Evolutionary conservation across 2,113 vertebrate genomes (phyloP).

Genomic region (Thermophis baileyi): DNA sequence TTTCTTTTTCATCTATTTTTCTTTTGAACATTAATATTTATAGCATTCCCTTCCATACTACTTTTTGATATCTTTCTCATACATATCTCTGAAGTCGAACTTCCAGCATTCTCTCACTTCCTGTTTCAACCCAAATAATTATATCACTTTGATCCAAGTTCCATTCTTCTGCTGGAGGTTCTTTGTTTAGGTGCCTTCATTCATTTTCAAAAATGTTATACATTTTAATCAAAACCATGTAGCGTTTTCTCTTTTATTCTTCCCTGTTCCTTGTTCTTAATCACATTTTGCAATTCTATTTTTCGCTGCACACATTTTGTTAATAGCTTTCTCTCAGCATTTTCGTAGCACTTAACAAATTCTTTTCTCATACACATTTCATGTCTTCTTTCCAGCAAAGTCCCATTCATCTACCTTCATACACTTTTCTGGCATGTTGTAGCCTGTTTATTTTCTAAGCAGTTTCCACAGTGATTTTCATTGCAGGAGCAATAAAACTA

Average conservation of each 20-base stretch:
- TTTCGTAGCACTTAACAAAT: neutral
- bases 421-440: neutral
- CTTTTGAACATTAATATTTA: neutral
- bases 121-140: neutral
- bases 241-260: neutral
- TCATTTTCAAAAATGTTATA: neutral
- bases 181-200: neutral
- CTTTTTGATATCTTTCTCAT: neutral
- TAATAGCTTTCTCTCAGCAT: neutral
- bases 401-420: neutral
- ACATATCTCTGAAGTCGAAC: neutral
- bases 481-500: neutral
- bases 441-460: neutral
- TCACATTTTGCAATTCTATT: neutral
- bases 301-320: neutral
- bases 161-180: neutral
- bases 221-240: neutral
- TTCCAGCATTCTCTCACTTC: neutral
- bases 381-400: neutral
- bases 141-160: neutral
- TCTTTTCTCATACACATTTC: neutral
- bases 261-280: neutral
- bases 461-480: neutral
- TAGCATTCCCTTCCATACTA: neutral
- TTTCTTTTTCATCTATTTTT: neutral